Evolutionary conservation across 2,113 vertebrate species (phyloP), one percentile per base, ranked within the genome.

Genomic region (Myrmecophaga tridactyla): DNA sequence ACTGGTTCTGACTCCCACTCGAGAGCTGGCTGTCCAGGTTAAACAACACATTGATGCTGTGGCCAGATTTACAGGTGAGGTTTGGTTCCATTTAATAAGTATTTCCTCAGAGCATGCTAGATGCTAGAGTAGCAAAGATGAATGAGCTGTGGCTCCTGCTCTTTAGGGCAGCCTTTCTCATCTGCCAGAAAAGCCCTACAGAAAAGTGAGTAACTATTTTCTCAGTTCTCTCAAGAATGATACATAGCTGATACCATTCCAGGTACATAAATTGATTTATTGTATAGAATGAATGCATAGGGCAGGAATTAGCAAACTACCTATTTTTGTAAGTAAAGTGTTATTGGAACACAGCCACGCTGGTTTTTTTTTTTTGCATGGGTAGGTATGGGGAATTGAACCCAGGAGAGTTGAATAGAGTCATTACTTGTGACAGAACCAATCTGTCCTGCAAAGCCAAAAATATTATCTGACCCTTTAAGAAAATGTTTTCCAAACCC

Each of bases 21-120:
- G 99, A 97, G 99, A 99, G 98, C 98, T 99, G 87, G 99, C 99
- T 11, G 98, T 99, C 65, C 99, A 99, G 98, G 99, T 99, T 92
- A 99, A 99, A 76, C 99, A 99, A 88, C 99, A 99, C 87, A 98
- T 99, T 62, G 99, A 99, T 90, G 99, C 99, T 29, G 98, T 99
- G 11, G 98, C 99, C 23, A 99, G 97, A 97, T 99, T 99, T 97
- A 99, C 99, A 97, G 99, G 99, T 99, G 97, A 21, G 97, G 23
- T 48, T 90, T 39, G 48, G 10, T 25, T 51, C 34, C 46, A 31
- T 8, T 29, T 60, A 2, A 8, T 56, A 23, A 53, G 1, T n/a
- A n/a, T 41, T 92, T 92, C 39, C 25, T 34, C 18, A 78, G 48
- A 20, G 62, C 70, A 23, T 69, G 46, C 39, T 46, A 10, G 53